Evolutionary conservation across 2,113 vertebrate genomes (phyloP).

Genomic region (Phrynocephalus versicolor): DNA sequence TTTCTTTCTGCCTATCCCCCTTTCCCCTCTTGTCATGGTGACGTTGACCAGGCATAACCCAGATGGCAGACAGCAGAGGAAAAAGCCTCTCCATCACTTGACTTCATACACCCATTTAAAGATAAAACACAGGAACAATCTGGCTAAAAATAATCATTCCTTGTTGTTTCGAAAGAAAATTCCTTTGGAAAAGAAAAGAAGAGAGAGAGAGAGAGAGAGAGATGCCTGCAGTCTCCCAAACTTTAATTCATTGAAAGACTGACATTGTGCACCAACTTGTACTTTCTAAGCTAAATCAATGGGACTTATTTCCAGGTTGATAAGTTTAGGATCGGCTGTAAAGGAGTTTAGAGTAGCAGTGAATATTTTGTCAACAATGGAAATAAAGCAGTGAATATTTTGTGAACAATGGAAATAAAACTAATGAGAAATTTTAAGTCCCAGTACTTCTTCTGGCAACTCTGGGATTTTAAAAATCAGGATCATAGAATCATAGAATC

Average conservation of each 20-base stretch:
- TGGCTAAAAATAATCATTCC: constrained; percentile 65
- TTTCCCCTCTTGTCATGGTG: constrained; percentile 69
- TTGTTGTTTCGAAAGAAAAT: constrained; percentile 69
- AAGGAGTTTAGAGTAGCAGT: constrained; percentile 20
- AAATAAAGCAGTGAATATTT: constrained; percentile 57
- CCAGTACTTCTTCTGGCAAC: constrained; percentile 35
- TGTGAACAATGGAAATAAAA: constrained; percentile 59
- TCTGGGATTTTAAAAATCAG: constrained; percentile 50
- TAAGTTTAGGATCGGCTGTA: constrained; percentile 24
- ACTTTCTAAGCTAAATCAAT: neutral
- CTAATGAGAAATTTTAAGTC: constrained; percentile 45
- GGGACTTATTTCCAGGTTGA: constrained; percentile 23
- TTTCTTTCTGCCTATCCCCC: constrained; percentile 71
- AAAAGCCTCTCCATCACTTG: constrained; percentile 63
- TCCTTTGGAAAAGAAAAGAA: constrained; percentile 52
- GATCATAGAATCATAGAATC: too few relatives aligned
- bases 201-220: neutral
- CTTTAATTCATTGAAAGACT: constrained; percentile 18
- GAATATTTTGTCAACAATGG: constrained; percentile 58
- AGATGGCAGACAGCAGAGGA: constrained; percentile 72
- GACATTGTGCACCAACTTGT: neutral
- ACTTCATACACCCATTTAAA: constrained; percentile 65
- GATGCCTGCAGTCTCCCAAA: constrained; percentile 6
- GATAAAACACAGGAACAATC: constrained; percentile 70
- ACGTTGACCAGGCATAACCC: constrained; percentile 68